Conservation (phyloP, 2,888 invertebrate genomes). For the Protodeltote pygarga region DNA sequence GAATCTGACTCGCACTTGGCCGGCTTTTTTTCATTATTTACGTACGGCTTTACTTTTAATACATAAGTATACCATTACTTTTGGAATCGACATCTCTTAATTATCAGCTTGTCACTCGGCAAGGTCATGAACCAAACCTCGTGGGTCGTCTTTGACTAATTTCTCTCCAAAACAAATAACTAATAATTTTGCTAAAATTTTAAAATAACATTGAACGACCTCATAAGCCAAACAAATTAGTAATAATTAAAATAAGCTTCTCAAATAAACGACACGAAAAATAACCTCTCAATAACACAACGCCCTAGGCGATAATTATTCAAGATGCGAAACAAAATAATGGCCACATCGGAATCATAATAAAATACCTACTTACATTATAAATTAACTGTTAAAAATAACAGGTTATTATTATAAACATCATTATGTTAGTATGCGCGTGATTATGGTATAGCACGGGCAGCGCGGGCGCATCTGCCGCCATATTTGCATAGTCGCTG, state of each 20-base stretch:
- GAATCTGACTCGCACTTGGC: too few species aligned
- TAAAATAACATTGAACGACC: slow-evolving; percentile 13
- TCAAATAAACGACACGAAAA: slow-evolving; percentile 41
- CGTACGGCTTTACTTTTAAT: too few species aligned
- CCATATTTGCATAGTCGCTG: slow-evolving; percentile 81
- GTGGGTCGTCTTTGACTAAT: too few species aligned
- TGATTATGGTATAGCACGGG: slow-evolving; percentile 69
- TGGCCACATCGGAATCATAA: slow-evolving; percentile 39
- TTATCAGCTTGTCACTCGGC: too few species aligned
- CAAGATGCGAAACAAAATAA: slow-evolving; percentile 47
- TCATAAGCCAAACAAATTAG: slow-evolving; percentile 45
- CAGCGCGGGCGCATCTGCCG: slow-evolving; percentile 73
- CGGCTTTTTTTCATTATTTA: too few species aligned
- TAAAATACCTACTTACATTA: slow-evolving; percentile 49
- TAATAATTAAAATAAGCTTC: slow-evolving; percentile 51
- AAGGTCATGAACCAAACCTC: too few species aligned
- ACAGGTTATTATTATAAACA: slow-evolving; percentile 64
- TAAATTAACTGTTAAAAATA: slow-evolving; percentile 60
- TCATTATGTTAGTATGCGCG: slow-evolving; percentile 49
- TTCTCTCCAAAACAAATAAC: slow-evolving; percentile 2
- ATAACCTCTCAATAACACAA: slow-evolving; percentile 42
- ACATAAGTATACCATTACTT: too few species aligned
- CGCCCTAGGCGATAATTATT: slow-evolving; percentile 52
- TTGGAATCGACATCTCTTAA: too few species aligned
- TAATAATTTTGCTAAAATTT: slow-evolving; percentile 15